Conservation (phyloP, 2,113 vertebrate species). For the Cyanistes caeruleus region DNA sequence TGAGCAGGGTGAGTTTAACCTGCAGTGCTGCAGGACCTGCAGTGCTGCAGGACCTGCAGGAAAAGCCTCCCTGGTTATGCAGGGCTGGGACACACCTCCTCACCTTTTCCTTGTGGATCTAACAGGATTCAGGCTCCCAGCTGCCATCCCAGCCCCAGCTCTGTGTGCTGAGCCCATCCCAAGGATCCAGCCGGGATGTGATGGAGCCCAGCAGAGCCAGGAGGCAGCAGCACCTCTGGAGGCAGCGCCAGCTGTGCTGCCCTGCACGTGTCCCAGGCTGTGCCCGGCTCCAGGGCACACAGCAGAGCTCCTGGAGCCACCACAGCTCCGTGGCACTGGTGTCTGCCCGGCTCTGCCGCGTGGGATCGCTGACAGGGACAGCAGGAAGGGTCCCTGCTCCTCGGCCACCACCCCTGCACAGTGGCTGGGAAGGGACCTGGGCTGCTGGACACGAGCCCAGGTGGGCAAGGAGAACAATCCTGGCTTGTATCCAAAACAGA, state of each 20-base stretch:
- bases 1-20: too few species aligned
- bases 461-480: neutral
- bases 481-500: neutral
- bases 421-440: neutral
- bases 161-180: neutral
- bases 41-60: neutral
- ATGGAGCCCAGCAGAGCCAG: neutral
- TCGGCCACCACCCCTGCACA: neutral
- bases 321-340: rapidly evolving
- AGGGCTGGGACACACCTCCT: neutral
- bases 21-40: neutral
- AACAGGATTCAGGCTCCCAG: neutral
- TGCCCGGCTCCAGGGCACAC: neutral
- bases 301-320: neutral
- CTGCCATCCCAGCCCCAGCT: neutral
- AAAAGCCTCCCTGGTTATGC: neutral
- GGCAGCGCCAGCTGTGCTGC: neutral
- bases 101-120: neutral
- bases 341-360: neutral
- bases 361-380: neutral
- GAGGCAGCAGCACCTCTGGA: neutral
- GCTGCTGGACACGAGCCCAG: neutral
- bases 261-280: neutral
- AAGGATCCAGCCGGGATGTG: rapidly evolving
- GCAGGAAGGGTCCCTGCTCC: neutral